A percentile compares a stretch with the other conserved stretches of the same genome.
These are phyloP conservation scores for Nematopogon swammerdamellus DNA, from an alignment of 2,888 invertebrate genomes.

Conservation along the genomic window DNA sequence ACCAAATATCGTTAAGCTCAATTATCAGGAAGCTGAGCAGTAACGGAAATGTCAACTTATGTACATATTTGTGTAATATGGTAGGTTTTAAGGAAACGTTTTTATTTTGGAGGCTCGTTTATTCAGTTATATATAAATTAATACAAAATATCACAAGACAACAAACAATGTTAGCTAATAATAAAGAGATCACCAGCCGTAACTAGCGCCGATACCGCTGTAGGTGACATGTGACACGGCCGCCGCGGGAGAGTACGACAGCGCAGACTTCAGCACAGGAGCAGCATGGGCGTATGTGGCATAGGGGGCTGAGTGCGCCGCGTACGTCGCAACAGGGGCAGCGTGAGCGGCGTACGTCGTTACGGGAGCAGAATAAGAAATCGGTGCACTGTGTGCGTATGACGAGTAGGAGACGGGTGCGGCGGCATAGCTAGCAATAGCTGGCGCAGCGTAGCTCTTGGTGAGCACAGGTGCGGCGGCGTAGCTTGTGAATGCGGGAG, in stretches of 20 bases:
- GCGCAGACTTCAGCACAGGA: conserved; percentile 35
- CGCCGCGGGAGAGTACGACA: conserved; percentile 58
- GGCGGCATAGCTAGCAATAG: conserved; percentile 16
- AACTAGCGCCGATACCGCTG: conserved; percentile 61
- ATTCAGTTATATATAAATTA: neutral
- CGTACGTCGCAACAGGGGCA: conserved; percentile 18
- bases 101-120: neutral
- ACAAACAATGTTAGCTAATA: neutral
- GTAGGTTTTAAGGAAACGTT: too few species aligned
- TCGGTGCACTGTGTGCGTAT: too few species aligned
- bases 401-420: conserved; percentile 13
- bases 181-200: conserved; percentile 57
- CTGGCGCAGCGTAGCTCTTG: conserved; percentile 11
- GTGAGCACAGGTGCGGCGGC: conserved; percentile 15
- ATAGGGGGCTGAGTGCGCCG: conserved; percentile 25
- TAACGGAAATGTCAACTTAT: too few species aligned
- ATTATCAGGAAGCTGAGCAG: too few species aligned
- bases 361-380: conserved; percentile 12
- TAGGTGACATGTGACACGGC: conserved; percentile 62
- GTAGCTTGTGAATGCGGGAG: conserved; percentile 21
- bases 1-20: too few species aligned
- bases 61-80: too few species aligned
- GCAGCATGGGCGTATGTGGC: conserved; percentile 25
- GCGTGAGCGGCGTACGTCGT: conserved; percentile 18
- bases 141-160: neutral